Evolutionary conservation across 2,888 invertebrate species (phyloP), one percentile per base, ranked within the genome.

Genomic region (Hypsopygia costalis): DNA sequence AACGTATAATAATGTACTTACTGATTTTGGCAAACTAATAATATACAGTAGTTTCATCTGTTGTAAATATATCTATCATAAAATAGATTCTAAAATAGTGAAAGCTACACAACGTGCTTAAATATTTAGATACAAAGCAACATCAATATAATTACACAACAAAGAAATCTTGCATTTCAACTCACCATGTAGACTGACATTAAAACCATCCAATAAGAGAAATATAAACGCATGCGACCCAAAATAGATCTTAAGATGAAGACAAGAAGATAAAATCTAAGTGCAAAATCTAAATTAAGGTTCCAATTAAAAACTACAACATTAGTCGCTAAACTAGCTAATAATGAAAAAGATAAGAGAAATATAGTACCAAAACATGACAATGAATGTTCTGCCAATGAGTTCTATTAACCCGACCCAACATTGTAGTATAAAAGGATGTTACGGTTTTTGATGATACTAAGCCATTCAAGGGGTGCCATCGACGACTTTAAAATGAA

Each of bases 381-480:
- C 61, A 64, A 80, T 81, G 75, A 77, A 58, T 68, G 65, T 64
- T 61, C 64, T 69, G 68, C 73, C 68, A 30, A 37, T 39, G 66
- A 70, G 63, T 72, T 77, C 76, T 78, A 69, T 70, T 75, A 71
- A 66, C 70, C 69, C 69, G 70, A 72, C 70, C 69, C 69, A 55
- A 69, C 63, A 45, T 62, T 25, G 67, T 72, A 72, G 67, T 72
- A 72, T 69, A 66, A 77, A 63, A 68, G 55, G 65, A 73, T 72
- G 74, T 75, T 67, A 79, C 79, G 72, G 80, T 70, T 63, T 70
- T 71, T 81, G 74, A 77, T 85, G 73, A 78, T 81, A 82, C 78
- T 73, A 86, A 87, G 87, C 87, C 88, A 88, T 88, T 80, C 87
- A 83, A 59, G 81, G 81, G 83, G 88, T 87, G 88, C 87, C 85